Evolutionary conservation across 1,140 invertebrate species (phyloP), one percentile per base, ranked within the genome.

Genomic region (Magallana ariakensis): DNA sequence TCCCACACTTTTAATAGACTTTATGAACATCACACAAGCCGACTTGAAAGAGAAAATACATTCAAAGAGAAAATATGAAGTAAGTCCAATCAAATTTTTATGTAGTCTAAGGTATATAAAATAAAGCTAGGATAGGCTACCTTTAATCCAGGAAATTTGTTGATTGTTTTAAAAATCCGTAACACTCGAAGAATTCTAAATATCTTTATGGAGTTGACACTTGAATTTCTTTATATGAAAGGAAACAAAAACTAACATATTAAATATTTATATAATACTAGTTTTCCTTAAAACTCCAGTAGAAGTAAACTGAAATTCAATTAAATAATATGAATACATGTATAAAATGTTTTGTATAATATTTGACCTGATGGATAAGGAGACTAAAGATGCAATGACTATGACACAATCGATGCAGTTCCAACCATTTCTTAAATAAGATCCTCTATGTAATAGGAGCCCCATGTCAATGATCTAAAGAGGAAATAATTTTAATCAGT

Each of bases 121-220:
- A 46, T 4, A 46, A 5, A 46, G 33, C 33, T 3, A 4, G 33
- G 33, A 46, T 46, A 46, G 33, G 15, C 13, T 75, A 75, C 66
- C 66, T 75, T 75, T 26, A 75, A 46, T 19, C 66, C 66, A 11
- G 19, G 19, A 10, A 13, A 75, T 22, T 11, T 75, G 22, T 75
- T 75, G 22, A 75, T 75, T 4, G 66, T 75, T 75, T 19, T 75
- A 26, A 75, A 33, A 75, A 75, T 75, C 15, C 66, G 22, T 26
- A 75, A 75, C 5, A 75, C 22, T 75, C 66, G 22, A 11, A 75
- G 33, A 2, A 75, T 26, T 22, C 66, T 33, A 10, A 75, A 75
- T 9, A 75, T 33, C 66, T 75, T 75, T 26, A 75, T 26, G 10
- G 66, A 33, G 11, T 26, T 75, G 5, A 26, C 15, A 75, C 22